Base-by-base conservation (phyloP, 2,113 vertebrate genomes). In the Lophura nycthemera region DNA sequence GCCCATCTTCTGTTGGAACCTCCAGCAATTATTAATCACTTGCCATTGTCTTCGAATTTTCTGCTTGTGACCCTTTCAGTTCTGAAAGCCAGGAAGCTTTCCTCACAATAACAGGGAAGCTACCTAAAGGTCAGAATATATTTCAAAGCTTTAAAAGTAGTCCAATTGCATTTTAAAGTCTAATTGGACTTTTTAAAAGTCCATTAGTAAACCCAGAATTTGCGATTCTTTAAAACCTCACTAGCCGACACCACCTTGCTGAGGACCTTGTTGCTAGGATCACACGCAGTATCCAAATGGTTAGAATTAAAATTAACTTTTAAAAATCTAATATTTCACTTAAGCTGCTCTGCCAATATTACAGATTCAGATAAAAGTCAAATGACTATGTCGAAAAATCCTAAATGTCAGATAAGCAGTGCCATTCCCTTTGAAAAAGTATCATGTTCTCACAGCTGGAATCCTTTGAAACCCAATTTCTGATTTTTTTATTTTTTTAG, bases 351-450 rank as follows among this genome's bases (percentile, higher is more conserved):
- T 66, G 78, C 52, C 54, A 75, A 78, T 88, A 79, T 90, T 91
- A 83, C 45, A 84, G 78, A 88, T 87, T 83, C 77, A 61, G 20
- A 59, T 75, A 83, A 95, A 94, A 95, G 86, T 69, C 95, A 95
- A 94, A 88, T 72, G 21, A 74, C 56, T 83, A n/a, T 69, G 48
- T 54, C 80, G 42, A 96, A 77, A 92, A 67, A 64, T 90, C 75
- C 88, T 92, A 95, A 97, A 92, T 95, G 93, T 96, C 86, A 95
- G 80, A 86, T 95, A 91, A 92, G 59, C 61, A 76, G 86, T 95
- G 61, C 54, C 78, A 84, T 91, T 94, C 43, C 72, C 88, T 86
- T 96, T 92, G 92, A 93, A 91, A 93, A 93, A 91, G 36, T 75
- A 27, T 78, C 52, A 65, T 47, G 43, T 70, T 36, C 81, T 91